Percentiles rank a stretch among this genome's conserved stretches.
phyloP scores from a whole-genome alignment of 2,888 invertebrate genomes.

The Ferdinandea cuprea region DNA sequence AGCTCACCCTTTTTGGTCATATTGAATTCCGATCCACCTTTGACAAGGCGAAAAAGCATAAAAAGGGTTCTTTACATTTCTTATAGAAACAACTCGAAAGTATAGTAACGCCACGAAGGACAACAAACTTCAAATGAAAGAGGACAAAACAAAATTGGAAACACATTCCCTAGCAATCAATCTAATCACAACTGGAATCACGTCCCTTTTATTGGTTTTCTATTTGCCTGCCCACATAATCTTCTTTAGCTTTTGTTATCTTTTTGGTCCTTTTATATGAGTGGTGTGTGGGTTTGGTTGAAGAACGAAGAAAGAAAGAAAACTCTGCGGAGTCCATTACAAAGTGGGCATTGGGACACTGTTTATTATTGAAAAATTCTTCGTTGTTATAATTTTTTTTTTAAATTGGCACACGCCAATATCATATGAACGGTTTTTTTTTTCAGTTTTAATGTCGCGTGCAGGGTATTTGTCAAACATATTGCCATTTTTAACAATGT shows the following conservation, averaged over 20 bases:
- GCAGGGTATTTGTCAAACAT: conserved; percentile 23
- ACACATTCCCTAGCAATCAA: conserved; percentile 68
- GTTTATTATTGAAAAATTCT: conserved; percentile 51
- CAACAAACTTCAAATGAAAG: conserved; percentile 37
- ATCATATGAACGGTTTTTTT: conserved; percentile 49
- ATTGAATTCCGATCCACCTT: conserved; percentile 64
- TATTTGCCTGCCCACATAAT: conserved; percentile 73
- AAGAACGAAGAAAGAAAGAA: background rate
- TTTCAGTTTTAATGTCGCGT: conserved; percentile 68
- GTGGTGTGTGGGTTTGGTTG: background rate
- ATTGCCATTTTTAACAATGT: conserved; percentile 46
- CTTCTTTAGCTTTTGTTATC: conserved; percentile 70
- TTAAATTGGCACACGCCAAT: conserved; percentile 62
- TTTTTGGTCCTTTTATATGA: conserved; percentile 20
- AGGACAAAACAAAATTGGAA: conserved; percentile 1
- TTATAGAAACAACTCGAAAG: no score
- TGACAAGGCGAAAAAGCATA: conserved; percentile 4
- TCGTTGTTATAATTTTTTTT: conserved; percentile 32
- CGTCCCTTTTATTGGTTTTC: conserved; percentile 74
- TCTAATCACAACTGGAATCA: conserved; percentile 70
- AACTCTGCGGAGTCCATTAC: conserved; percentile 8
- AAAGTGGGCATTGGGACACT: conserved; percentile 41
- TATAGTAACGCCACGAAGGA: conserved; percentile 50
- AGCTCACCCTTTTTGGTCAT: conserved; percentile 58
- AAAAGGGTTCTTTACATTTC: conserved; percentile 54